A percentile compares a stretch with the other conserved stretches of the same genome.
Conservation (phyloP, 2,888 invertebrate genomes). For the Gymnocheta viridis region DNA sequence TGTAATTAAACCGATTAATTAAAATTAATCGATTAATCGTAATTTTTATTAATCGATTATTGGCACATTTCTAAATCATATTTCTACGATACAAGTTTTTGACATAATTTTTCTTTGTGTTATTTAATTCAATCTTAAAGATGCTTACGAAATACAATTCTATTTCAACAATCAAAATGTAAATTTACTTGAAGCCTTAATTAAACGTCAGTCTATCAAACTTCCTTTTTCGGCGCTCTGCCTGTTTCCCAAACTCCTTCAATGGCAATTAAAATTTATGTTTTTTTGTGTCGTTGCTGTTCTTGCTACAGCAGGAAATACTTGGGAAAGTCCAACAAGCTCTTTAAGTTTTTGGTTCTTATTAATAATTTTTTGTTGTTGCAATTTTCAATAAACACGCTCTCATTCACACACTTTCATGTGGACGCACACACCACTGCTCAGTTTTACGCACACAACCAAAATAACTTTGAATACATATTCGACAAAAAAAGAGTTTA, state of each 20-base stretch:
- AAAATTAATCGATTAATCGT: no score
- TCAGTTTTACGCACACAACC: background rate
- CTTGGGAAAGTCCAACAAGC: background rate
- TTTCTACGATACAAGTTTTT: no score
- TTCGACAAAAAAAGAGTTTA: background rate
- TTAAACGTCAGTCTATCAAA: slow-evolving; percentile 60
- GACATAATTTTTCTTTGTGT: background rate
- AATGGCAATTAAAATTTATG: background rate
- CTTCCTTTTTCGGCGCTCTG: background rate
- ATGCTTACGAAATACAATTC: slow-evolving; percentile 22
- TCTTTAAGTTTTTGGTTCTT: background rate
- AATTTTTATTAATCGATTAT: no score
- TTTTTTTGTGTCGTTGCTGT: background rate
- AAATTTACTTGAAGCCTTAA: slow-evolving; percentile 60
- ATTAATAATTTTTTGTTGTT: background rate
- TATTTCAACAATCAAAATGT: slow-evolving; percentile 62
- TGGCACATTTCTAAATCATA: no score
- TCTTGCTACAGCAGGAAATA: background rate
- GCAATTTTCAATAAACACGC: slow-evolving; percentile 16
- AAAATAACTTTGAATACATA: no score
- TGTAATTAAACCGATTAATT: no score
- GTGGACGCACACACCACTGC: background rate
- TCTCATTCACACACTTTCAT: background rate
- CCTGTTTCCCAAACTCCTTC: background rate
- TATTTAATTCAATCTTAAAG: background rate